Conservation (phyloP, 2,113 vertebrate species). For the Odobenus rosmarus region DNA sequence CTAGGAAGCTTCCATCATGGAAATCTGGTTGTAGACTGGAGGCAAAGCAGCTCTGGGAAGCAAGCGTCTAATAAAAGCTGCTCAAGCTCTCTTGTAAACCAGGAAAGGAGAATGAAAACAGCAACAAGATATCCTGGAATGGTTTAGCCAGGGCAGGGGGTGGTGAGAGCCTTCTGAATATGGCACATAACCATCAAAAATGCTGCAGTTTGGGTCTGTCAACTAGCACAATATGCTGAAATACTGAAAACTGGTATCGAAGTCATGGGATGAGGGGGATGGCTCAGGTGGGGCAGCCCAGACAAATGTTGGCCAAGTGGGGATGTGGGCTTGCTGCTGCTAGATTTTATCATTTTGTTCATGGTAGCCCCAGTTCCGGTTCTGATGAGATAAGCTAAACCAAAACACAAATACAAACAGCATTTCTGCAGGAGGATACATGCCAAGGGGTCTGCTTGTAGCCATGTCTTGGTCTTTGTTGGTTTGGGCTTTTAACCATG, state of each 20-base stretch:
- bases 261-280: accelerated
- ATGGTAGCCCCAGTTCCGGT: no score
- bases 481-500: accelerated
- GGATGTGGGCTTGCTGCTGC: accelerated
- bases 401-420: background rate
- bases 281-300: accelerated
- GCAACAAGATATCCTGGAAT: background rate
- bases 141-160: background rate
- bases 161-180: accelerated
- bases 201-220: accelerated
- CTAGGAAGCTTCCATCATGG: background rate
- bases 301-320: accelerated
- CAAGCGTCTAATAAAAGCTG: background rate
- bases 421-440: background rate
- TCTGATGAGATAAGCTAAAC: background rate
- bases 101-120: background rate
- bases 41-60: background rate
- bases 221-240: background rate
- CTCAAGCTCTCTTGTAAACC: accelerated
- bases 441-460: accelerated
- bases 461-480: accelerated
- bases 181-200: accelerated
- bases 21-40: background rate
- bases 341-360: background rate
- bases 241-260: accelerated